Conservation (phyloP, 2,888 invertebrate genomes). For the Drosophila phalerata region DNA sequence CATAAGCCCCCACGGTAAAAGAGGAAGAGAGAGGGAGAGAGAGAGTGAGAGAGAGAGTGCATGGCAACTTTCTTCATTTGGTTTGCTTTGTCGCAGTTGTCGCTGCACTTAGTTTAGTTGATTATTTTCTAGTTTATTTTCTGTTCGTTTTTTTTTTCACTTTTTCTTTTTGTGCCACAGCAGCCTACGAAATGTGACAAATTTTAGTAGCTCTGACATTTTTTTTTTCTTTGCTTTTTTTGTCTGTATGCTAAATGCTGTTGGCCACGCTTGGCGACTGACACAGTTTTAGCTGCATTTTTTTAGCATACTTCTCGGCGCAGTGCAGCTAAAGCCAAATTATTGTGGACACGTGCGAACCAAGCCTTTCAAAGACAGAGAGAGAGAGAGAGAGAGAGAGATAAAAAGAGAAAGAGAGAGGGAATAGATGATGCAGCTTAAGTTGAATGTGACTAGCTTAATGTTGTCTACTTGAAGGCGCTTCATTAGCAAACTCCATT, state of each 20-base stretch:
- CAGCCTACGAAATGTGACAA: slow-evolving; percentile 74
- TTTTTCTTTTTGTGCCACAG: slow-evolving; percentile 29
- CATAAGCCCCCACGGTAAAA: neutral
- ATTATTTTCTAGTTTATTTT: slow-evolving; percentile 63
- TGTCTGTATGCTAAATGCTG: slow-evolving; percentile 50
- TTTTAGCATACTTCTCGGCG: slow-evolving; percentile 50
- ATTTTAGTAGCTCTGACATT: slow-evolving; percentile 46
- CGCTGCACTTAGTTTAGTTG: slow-evolving; percentile 68
- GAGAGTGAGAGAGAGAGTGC: slow-evolving; percentile 3
- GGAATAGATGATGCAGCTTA: slow-evolving; percentile 21
- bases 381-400: neutral
- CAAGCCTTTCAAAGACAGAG: neutral
- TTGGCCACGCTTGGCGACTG: slow-evolving; percentile 49
- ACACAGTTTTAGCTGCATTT: slow-evolving; percentile 54
- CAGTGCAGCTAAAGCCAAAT: slow-evolving; percentile 69
- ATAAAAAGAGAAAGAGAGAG: no score
- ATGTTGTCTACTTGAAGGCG: slow-evolving; percentile 25
- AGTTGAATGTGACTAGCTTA: slow-evolving; percentile 29
- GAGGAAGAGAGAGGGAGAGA: neutral
- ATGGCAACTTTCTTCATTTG: slow-evolving; percentile 70
- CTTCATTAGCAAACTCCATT: slow-evolving; percentile 44
- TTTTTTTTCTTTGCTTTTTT: neutral
- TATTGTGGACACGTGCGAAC: slow-evolving; percentile 74
- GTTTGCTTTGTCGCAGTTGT: slow-evolving; percentile 69
- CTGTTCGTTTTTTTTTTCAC: slow-evolving; percentile 13